Conservation (phyloP, 2,888 invertebrate species). For the Teleiodes luculella region DNA sequence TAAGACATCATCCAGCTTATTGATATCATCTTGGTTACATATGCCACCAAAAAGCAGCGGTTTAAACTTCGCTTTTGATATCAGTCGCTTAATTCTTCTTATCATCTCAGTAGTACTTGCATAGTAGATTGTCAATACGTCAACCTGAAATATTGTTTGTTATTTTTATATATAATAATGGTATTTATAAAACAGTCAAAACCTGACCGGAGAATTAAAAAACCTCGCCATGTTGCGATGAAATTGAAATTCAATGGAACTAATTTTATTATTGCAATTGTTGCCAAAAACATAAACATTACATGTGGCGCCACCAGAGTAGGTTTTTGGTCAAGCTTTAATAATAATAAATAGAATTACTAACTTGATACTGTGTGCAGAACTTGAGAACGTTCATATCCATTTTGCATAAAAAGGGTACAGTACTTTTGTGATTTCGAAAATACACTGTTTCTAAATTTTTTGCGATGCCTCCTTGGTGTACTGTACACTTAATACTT, state of each 20-base stretch:
- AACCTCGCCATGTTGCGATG: too few relatives aligned
- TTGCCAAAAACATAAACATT: too few relatives aligned
- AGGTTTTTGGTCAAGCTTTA: background rate
- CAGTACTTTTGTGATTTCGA: background rate
- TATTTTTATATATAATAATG: too few relatives aligned
- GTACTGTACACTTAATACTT: background rate
- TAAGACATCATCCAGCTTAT: conserved; percentile 41
- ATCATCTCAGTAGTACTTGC: conserved; percentile 33
- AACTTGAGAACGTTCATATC: background rate
- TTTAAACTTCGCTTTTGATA: conserved; percentile 28
- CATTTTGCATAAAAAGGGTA: background rate
- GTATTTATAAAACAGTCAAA: too few relatives aligned
- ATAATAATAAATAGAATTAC: background rate
- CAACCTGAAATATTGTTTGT: conserved; percentile 31
- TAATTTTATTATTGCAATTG: too few relatives aligned
- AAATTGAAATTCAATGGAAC: too few relatives aligned
- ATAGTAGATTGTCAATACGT: conserved; percentile 44
- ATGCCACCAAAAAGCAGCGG: conserved; percentile 40
- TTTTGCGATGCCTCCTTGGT: background rate
- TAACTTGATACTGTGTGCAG: background rate
- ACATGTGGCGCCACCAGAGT: too few relatives aligned
- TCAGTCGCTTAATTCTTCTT: conserved; percentile 31
- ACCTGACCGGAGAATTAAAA: too few relatives aligned
- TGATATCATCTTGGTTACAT: conserved; percentile 36
- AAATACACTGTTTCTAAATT: background rate